A percentile compares a stretch with the other conserved stretches of the same genome.
Evolutionary conservation across 2,113 vertebrate species (phyloP).

Genomic region (Seriola dumerili): DNA sequence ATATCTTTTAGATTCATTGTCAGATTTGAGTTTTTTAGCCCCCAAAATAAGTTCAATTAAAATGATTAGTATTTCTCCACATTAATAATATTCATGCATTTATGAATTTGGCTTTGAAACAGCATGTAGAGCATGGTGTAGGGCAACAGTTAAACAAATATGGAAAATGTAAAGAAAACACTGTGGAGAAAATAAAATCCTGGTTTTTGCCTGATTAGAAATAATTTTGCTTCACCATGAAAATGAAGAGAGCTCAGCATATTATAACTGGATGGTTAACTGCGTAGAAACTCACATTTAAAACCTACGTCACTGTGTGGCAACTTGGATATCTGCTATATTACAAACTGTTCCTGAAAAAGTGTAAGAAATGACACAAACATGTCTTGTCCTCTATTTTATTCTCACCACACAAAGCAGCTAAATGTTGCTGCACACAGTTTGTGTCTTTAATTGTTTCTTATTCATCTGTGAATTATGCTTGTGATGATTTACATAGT

Average conservation of each 20-base stretch:
- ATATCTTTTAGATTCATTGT: background rate
- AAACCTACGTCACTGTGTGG: background rate
- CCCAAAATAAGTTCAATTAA: background rate
- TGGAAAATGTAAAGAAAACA: background rate
- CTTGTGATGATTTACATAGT: background rate
- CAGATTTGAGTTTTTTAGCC: background rate
- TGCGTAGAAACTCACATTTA: background rate
- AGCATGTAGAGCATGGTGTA: background rate
- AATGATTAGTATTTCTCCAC: background rate
- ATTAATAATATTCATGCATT: background rate
- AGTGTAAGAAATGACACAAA: background rate
- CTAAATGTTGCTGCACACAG: background rate
- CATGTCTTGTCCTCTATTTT: background rate
- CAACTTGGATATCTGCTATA: background rate
- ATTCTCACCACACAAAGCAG: background rate
- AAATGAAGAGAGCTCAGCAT: background rate
- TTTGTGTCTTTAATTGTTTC: background rate
- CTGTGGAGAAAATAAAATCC: too few relatives aligned
- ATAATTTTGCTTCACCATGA: background rate
- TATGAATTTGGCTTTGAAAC: background rate
- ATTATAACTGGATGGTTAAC: background rate
- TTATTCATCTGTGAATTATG: slow-evolving; percentile 9
- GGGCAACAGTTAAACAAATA: background rate
- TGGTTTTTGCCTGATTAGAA: background rate
- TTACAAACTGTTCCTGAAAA: background rate